Evolutionary conservation across 1,140 invertebrate genomes (phyloP), one percentile per base, ranked within the genome.

Genomic region (Tribolium castaneum): DNA sequence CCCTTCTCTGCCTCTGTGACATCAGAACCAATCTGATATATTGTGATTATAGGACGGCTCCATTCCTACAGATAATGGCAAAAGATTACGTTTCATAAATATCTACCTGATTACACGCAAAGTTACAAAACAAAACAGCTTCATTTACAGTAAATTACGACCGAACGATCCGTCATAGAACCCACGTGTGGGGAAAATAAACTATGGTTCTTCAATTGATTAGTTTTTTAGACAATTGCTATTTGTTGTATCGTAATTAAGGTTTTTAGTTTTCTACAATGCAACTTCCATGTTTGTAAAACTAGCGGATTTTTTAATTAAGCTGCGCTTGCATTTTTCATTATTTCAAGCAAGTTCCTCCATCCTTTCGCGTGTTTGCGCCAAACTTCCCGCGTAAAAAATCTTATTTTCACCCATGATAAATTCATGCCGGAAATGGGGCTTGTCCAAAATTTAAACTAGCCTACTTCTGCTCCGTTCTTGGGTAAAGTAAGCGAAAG

Each of bases 11-110:
- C 6, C 22, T 35, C 51, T 52, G 34, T 75, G 74, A 75, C 74
- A 62, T 50, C 74, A 59, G 19, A 49, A 22, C 74, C 56, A 45
- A 75, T 75, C 74, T 75, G 74, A 75, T 75, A 75, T 75, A 75
- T 75, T 75, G 74, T 75, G 74, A 75, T 75, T 75, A 49, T 75
- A 75, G 51, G 34, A 75, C 74, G 51, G 14, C 51, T 72, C 14
- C 51, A 72, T 72, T 51, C 50, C 59, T 66, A 66, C 59, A 66
- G 59, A 66, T 66, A 66, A 66, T 66, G 59, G 59, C 59, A 35
- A 66, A 66, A 66, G 59, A 66, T 66, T 66, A 66, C 13, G 59
- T 66, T 66, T 66, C 59, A 66, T 66, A 66, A 66, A 66, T 66
- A 66, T 22, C 59, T 30, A 66, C 59, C 59, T 72, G 50, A 72